Conservation (phyloP, 1,140 invertebrate species). For the Eufriesea mexicana region DNA sequence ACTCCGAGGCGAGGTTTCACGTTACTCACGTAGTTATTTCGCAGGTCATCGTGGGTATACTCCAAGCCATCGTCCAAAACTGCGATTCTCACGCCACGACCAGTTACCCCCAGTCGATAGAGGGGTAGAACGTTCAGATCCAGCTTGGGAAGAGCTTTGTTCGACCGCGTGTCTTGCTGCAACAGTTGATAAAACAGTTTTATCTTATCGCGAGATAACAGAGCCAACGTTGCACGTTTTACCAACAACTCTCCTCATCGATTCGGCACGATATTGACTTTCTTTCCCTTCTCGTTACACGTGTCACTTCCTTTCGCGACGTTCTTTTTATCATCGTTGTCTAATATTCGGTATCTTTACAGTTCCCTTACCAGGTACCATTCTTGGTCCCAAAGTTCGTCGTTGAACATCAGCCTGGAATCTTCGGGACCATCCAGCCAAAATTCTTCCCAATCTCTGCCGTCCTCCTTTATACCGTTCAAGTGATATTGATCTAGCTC, state of each 20-base stretch:
- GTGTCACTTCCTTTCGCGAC: background rate
- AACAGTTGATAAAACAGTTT: constrained; percentile 52
- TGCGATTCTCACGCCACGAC: constrained; percentile 89
- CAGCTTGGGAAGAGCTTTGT: constrained; percentile 84
- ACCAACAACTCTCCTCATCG: constrained; percentile 12
- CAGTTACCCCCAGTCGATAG: constrained; percentile 91
- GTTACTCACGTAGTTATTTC: constrained; percentile 89
- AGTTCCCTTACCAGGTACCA: constrained; percentile 93
- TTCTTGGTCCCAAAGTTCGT: constrained; percentile 92
- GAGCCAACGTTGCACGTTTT: background rate
- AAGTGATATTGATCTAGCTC: constrained; percentile 31
- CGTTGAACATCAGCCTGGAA: constrained; percentile 86
- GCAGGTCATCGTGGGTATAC: constrained; percentile 90
- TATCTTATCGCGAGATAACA: constrained; percentile 40
- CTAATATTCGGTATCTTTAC: background rate
- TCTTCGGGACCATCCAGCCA: background rate
- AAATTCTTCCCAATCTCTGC: background rate
- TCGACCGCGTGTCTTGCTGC: constrained; percentile 75
- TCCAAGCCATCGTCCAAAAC: constrained; percentile 95
- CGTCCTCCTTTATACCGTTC: constrained; percentile 18
- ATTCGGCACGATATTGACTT: constrained; percentile 4
- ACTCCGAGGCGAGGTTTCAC: background rate
- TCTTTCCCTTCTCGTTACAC: too few species aligned
- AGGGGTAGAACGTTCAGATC: constrained; percentile 91
- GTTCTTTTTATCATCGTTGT: background rate